phyloP scores from a whole-genome alignment of 23 tunicate genomes.

The Halocynthia aurantium region DNA sequence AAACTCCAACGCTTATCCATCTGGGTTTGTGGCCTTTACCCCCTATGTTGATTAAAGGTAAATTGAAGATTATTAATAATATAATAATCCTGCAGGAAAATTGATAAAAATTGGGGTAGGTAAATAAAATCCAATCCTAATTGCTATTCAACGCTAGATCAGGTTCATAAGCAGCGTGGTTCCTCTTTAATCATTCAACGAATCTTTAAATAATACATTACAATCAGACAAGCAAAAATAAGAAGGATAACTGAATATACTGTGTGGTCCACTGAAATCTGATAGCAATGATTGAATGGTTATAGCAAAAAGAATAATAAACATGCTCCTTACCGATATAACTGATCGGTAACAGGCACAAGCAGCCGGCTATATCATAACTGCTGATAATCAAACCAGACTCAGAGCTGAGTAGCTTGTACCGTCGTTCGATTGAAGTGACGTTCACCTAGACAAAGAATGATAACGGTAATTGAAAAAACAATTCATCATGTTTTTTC shows the following conservation, averaged over 20 bases:
- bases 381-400: conserved; percentile 79
- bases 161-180: no score
- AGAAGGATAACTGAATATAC: no score
- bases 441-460: conserved; percentile 53
- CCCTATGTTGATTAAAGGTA: conserved; percentile 13
- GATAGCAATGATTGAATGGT: no score
- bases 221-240: no score
- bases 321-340: conserved; percentile 53
- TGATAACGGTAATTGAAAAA: not conserved
- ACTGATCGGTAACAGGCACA: conserved; percentile 67
- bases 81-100: no score
- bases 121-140: no score
- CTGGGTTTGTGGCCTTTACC: conserved; percentile 78
- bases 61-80: no score
- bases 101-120: no score
- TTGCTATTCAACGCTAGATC: no score
- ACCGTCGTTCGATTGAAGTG: conserved; percentile 72
- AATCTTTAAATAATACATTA: no score
- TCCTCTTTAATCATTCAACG: no score
- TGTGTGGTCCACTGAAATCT: no score
- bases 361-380: conserved; percentile 88
- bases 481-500: not conserved
- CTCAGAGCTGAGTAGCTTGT: conserved; percentile 56
- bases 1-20: conserved; percentile 83
- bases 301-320: not conserved